Conservation (phyloP, 30 jellyfish, hydroid and myxozoan genomes). For the Mastigias papua region DNA sequence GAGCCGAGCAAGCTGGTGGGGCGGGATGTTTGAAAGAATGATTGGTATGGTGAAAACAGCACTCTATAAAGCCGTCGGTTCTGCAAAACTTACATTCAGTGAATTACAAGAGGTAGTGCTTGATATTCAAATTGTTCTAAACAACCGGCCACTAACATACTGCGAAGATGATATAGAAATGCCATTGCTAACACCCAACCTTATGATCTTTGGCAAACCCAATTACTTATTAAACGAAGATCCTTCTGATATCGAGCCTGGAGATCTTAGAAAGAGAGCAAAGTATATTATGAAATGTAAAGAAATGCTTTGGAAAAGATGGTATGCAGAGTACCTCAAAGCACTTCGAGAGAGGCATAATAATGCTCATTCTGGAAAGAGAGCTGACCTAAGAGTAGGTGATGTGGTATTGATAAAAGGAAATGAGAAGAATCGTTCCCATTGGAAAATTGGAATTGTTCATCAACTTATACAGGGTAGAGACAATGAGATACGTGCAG, state of each 20-base stretch:
- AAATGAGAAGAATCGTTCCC: conserved; percentile 47
- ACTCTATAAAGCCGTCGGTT: conserved; percentile 25
- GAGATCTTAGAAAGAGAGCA: conserved; percentile 70
- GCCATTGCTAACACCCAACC: conserved; percentile 62
- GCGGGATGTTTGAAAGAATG: background rate
- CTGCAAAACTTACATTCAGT: conserved; percentile 25
- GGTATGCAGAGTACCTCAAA: conserved; percentile 48
- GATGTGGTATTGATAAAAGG: conserved; percentile 71
- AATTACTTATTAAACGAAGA: conserved; percentile 2
- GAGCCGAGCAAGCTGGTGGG: conserved; percentile 75
- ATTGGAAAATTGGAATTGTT: conserved; percentile 56
- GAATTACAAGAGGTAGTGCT: conserved; percentile 62
- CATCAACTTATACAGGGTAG: background rate
- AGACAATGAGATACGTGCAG: background rate
- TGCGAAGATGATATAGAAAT: conserved; percentile 24
- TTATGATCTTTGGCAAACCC: conserved; percentile 36
- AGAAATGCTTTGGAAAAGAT: conserved; percentile 70
- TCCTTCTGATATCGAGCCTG: conserved; percentile 25
- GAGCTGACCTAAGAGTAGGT: conserved; percentile 22
- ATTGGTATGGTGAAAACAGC: background rate
- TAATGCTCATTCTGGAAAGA: background rate
- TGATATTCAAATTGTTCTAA: conserved; percentile 35
- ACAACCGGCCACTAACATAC: background rate
- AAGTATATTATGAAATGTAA: conserved; percentile 63
- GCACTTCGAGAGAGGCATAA: background rate